Conservation (phyloP, 1,140 invertebrate genomes). For the Aradophagus sp. region DNA sequence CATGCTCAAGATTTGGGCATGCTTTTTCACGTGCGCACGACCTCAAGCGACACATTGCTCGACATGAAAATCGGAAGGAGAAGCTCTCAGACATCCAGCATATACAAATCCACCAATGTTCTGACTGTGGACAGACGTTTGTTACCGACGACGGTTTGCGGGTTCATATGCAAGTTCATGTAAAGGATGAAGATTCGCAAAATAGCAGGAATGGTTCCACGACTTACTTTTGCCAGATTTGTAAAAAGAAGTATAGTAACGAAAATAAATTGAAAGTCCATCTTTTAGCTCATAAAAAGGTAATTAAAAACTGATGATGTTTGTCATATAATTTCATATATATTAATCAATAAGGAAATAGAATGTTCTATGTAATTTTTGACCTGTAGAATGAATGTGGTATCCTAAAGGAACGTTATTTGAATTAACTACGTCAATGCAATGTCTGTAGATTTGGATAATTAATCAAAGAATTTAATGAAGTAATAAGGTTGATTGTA, state of each 20-base stretch:
- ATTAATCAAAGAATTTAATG: no score
- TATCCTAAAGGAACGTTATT: no score
- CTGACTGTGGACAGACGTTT: slow-evolving; percentile 59
- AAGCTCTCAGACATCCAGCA: slow-evolving; percentile 54
- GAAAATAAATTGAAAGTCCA: slow-evolving; percentile 66
- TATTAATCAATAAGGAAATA: no score
- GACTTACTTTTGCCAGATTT: slow-evolving; percentile 56
- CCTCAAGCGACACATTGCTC: slow-evolving; percentile 69
- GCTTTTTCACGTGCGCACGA: slow-evolving; percentile 71
- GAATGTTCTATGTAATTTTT: no score
- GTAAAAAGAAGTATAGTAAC: slow-evolving; percentile 66
- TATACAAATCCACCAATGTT: slow-evolving; percentile 53
- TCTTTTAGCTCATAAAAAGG: slow-evolving; percentile 65
- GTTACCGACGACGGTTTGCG: slow-evolving; percentile 60
- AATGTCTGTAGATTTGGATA: no score
- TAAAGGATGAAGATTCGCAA: slow-evolving; percentile 17
- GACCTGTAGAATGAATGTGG: no score
- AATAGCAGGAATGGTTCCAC: slow-evolving; percentile 11
- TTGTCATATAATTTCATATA: no score
- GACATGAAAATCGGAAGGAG: slow-evolving; percentile 70
- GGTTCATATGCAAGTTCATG: slow-evolving; percentile 54
- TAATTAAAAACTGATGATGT: slow-evolving; percentile 51
- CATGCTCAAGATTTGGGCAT: slow-evolving; percentile 65
- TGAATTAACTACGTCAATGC: no score
- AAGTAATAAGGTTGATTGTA: no score